Conservation (phyloP, 2,113 vertebrate genomes). For the Lichenostomus cassidix region DNA sequence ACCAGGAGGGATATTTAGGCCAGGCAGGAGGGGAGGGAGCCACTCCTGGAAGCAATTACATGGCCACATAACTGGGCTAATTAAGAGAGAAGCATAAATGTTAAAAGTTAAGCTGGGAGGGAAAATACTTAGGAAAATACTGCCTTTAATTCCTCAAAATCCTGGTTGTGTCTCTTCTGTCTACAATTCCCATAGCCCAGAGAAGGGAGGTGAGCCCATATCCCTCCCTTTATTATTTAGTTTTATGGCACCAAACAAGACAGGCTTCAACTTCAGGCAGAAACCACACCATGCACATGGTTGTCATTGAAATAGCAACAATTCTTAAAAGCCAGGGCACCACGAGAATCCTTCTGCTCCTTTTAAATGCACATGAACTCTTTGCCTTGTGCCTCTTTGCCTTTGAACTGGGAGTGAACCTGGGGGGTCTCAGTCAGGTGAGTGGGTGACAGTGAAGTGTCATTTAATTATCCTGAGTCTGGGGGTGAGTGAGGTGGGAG, state of each 20-base stretch:
- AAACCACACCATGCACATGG: neutral
- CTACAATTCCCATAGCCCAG: neutral
- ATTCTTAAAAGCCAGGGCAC: neutral
- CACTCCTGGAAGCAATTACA: constrained; percentile 46
- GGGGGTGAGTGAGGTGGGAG: neutral
- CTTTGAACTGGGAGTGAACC: neutral
- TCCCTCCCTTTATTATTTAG: neutral
- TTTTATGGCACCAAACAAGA: neutral
- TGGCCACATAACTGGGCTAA: constrained; percentile 35
- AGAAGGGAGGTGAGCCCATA: neutral
- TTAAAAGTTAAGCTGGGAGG: constrained; percentile 1
- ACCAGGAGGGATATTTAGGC: constrained; percentile 14
- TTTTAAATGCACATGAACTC: neutral
- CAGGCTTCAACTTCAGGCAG: neutral
- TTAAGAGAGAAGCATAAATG: constrained; percentile 32
- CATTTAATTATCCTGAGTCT: neutral
- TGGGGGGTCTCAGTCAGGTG: fast-evolving
- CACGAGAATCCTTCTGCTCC: neutral
- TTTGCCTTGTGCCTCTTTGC: neutral
- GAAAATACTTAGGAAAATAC: constrained; percentile 1
- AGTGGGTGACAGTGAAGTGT: neutral
- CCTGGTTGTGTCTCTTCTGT: neutral
- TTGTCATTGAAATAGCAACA: neutral
- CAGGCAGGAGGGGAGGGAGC: constrained; percentile 24
- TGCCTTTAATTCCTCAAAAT: constrained; percentile 3